A percentile compares a stretch with the other conserved stretches of the same genome.
Conservation (phyloP, 2,797 vertebrate species). For the Enteromius anoplus region DNA sequence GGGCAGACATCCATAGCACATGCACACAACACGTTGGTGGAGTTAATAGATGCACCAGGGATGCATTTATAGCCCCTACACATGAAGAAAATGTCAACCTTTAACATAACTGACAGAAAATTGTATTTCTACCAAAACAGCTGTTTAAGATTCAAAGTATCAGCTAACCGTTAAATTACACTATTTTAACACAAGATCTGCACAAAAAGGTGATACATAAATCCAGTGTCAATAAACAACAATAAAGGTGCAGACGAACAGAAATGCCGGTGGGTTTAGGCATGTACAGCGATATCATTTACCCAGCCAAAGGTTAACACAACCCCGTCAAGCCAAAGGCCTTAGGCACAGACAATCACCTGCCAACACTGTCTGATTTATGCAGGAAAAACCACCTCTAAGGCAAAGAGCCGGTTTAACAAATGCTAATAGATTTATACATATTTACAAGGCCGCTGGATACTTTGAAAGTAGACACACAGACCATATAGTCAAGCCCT, state of each 20-base stretch:
- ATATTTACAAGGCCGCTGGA: constrained; percentile 23
- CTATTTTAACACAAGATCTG: not conserved
- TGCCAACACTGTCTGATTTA: constrained; percentile 6
- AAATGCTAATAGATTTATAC: constrained; percentile 8
- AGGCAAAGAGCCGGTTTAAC: not conserved
- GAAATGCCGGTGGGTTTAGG: not conserved
- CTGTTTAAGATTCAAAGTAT: not conserved
- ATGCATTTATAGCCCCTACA: too few relatives aligned
- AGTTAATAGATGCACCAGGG: too few relatives aligned
- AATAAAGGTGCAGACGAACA: not conserved
- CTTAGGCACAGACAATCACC: constrained; percentile 20
- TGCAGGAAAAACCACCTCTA: constrained; percentile 6
- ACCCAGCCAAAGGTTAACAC: not conserved
- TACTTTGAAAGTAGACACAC: constrained; percentile 10
- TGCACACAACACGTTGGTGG: too few relatives aligned
- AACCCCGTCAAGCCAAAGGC: constrained; percentile 13
- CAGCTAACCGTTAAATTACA: not conserved
- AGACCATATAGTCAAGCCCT: constrained; percentile 9
- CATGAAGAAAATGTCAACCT: too few relatives aligned
- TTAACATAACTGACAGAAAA: not conserved
- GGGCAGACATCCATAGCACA: too few relatives aligned
- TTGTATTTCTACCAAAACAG: not conserved
- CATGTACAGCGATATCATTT: constrained; percentile 2
- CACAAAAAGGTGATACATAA: not conserved
- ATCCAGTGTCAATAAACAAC: not conserved